A percentile compares a stretch with the other conserved stretches of the same genome.
These are phyloP conservation scores for Catostomus latipinnis DNA, from an alignment of 2,797 vertebrate species.

Conservation along the genomic window DNA sequence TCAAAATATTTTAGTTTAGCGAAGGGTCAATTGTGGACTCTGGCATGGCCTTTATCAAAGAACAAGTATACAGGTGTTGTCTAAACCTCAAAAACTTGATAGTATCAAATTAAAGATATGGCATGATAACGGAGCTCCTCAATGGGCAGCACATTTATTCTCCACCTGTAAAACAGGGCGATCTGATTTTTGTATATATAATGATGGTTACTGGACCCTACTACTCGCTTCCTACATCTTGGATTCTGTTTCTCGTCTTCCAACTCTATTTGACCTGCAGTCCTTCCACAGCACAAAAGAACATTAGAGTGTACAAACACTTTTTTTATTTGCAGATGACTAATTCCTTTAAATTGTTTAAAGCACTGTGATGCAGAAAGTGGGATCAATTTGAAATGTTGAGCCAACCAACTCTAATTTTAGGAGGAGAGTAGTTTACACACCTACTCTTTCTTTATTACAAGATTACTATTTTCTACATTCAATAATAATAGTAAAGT, in stretches of 20 bases:
- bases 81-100: slow-evolving; percentile 8
- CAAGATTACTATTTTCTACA: too few species aligned
- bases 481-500: too few species aligned
- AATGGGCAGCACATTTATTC: neutral
- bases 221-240: neutral
- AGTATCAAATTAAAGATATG: slow-evolving; percentile 25
- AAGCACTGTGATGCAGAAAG: neutral
- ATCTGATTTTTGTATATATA: neutral
- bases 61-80: slow-evolving; percentile 2
- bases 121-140: slow-evolving; percentile 1
- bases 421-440: too few species aligned
- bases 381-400: too few species aligned
- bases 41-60: slow-evolving; percentile 42
- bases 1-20: too few species aligned
- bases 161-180: neutral
- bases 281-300: neutral
- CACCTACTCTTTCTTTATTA: too few species aligned
- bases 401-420: too few species aligned
- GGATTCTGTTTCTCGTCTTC: neutral
- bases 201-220: neutral
- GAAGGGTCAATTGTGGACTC: neutral
- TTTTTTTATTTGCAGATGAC: neutral
- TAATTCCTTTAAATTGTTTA: neutral
- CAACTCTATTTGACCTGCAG: neutral
- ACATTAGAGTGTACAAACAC: neutral